Evolutionary conservation across 2,888 invertebrate species (phyloP).

Genomic region (Eristalis tenax): DNA sequence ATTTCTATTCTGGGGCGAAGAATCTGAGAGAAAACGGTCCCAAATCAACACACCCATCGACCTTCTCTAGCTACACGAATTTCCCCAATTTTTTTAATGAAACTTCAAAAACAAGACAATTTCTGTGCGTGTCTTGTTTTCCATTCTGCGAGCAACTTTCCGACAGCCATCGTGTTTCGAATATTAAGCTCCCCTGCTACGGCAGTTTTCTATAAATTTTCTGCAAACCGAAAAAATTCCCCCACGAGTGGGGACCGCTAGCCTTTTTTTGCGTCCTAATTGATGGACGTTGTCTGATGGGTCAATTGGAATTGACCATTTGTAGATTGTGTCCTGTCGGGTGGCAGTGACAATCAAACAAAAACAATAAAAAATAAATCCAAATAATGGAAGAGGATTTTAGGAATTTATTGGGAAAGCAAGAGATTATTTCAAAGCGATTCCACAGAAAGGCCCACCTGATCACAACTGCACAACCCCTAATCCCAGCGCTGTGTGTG

Average conservation of each 20-base stretch:
- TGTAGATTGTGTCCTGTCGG: neutral
- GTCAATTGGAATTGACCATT: constrained; percentile 25
- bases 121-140: constrained; percentile 53
- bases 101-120: constrained; percentile 59
- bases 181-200: constrained; percentile 42
- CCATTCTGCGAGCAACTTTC: constrained; percentile 29
- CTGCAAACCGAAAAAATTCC: neutral
- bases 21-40: neutral
- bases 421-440: neutral
- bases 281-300: constrained; percentile 38
- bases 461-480: constrained; percentile 7
- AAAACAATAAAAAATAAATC: neutral
- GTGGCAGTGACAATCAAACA: neutral
- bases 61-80: constrained; percentile 7
- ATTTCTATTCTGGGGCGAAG: neutral
- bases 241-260: neutral
- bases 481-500: constrained; percentile 7
- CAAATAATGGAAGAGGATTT: neutral
- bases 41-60: neutral
- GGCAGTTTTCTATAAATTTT: constrained; percentile 17
- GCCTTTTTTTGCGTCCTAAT: constrained; percentile 26
- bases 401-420: neutral
- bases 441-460: neutral
- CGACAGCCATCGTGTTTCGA: constrained; percentile 54
- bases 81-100: constrained; percentile 11